Evolutionary conservation across 2,888 invertebrate species (phyloP).

Genomic region (Amblyjoppa proteus): DNA sequence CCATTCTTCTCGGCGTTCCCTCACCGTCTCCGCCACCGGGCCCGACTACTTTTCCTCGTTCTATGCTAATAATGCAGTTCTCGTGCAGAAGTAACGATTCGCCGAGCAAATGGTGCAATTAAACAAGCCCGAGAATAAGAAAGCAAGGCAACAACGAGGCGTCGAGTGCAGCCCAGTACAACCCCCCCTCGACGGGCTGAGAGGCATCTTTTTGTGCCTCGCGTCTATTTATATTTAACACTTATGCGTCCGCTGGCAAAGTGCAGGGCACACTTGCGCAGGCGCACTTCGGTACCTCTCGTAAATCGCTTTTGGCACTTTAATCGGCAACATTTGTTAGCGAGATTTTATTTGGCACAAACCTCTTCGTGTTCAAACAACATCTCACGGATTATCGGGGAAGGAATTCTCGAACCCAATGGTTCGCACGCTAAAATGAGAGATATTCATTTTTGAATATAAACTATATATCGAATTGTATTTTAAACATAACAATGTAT

Average conservation of each 20-base stretch:
- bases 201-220: neutral
- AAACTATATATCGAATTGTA: neutral
- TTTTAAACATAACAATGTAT: neutral
- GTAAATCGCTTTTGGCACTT: neutral
- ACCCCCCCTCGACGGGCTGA: conserved; percentile 4
- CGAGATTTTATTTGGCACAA: no score
- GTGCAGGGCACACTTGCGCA: neutral
- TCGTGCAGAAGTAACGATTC: conserved; percentile 45
- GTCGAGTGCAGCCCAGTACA: conserved; percentile 4
- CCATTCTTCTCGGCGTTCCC: neutral
- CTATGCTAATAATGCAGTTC: conserved; percentile 45
- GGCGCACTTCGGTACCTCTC: neutral
- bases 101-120: conserved; percentile 46
- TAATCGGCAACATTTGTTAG: neutral
- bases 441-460: neutral
- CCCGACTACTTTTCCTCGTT: conserved; percentile 13
- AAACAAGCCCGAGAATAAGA: conserved; percentile 32
- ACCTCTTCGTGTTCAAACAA: no score
- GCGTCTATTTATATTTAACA: conserved; percentile 7
- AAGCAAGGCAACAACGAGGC: neutral
- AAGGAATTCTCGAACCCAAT: neutral
- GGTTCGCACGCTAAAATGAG: neutral
- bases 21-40: conserved; percentile 12
- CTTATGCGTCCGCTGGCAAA: neutral
- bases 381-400: no score